Percentiles rank a stretch among this genome's conserved stretches.
Evolutionary conservation across 2,888 invertebrate genomes (phyloP).

Genomic region (Tortrix viridana): DNA sequence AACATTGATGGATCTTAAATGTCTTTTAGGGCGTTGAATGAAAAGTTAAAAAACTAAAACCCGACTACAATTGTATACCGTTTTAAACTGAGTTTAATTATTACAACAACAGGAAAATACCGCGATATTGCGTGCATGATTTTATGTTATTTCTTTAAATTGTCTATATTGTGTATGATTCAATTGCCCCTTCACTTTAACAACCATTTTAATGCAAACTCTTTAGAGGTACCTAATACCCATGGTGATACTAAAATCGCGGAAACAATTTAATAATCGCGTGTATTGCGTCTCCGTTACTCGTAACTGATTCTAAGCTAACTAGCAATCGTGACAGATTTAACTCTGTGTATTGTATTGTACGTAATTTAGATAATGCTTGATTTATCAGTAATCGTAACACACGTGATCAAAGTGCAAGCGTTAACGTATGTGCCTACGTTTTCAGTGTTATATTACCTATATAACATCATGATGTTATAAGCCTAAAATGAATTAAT

Average conservation of each 20-base stretch:
- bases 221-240: neutral
- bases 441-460: constrained; percentile 19
- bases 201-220: neutral
- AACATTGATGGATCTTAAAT: too few relatives aligned
- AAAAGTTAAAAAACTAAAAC: too few relatives aligned
- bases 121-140: too few relatives aligned
- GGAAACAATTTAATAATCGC: constrained; percentile 5
- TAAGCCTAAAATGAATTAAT: too few relatives aligned
- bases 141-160: neutral
- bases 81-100: too few relatives aligned
- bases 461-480: neutral
- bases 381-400: constrained; percentile 7
- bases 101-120: too few relatives aligned
- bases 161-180: neutral
- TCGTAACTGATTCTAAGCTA: constrained; percentile 3
- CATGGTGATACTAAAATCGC: neutral
- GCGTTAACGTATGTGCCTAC: neutral
- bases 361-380: constrained; percentile 28
- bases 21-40: too few relatives aligned
- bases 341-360: constrained; percentile 21
- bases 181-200: neutral
- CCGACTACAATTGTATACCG: too few relatives aligned
- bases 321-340: constrained; percentile 14
- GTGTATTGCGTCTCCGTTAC: constrained; percentile 14
- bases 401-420: neutral